Evolutionary conservation across 2,888 invertebrate genomes (phyloP).

Genomic region (Zygothrica quintamaculata): DNA sequence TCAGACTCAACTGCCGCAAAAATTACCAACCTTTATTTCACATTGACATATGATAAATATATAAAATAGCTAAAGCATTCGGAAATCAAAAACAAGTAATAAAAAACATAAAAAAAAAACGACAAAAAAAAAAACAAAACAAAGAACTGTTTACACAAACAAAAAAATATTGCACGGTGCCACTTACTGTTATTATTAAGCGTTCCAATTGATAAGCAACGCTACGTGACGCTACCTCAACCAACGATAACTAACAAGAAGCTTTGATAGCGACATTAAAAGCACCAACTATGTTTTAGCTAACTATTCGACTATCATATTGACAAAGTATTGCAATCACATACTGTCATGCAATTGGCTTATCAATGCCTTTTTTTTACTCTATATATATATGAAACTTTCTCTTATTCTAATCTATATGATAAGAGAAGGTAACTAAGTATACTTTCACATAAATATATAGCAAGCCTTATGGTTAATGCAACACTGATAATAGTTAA

Average conservation of each 20-base stretch:
- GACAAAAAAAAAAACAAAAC: background rate
- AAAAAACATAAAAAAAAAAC: background rate
- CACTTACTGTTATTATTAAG: constrained; percentile 14
- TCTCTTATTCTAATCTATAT: too few species aligned
- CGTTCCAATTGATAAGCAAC: constrained; percentile 51
- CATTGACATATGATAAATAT: constrained; percentile 51
- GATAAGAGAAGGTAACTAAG: too few species aligned
- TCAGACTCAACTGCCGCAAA: constrained; percentile 47
- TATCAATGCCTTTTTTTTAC: background rate
- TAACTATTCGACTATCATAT: background rate
- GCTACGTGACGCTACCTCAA: background rate
- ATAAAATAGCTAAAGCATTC: constrained; percentile 22
- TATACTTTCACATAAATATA: too few species aligned
- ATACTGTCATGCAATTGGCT: background rate
- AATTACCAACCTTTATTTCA: constrained; percentile 23
- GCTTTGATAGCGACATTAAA: constrained; percentile 57
- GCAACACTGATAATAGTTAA: too few species aligned
- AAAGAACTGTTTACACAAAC: constrained; percentile 15
- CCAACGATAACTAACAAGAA: too few species aligned
- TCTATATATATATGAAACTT: background rate
- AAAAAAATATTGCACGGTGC: constrained; percentile 2
- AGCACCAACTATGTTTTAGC: background rate
- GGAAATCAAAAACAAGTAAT: background rate
- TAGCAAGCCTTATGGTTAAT: too few species aligned
- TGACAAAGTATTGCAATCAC: background rate